Percentiles rank a stretch among this genome's conserved stretches.
Evolutionary conservation across 2,113 vertebrate genomes (phyloP).

Genomic region (Melanocharis versteri): DNA sequence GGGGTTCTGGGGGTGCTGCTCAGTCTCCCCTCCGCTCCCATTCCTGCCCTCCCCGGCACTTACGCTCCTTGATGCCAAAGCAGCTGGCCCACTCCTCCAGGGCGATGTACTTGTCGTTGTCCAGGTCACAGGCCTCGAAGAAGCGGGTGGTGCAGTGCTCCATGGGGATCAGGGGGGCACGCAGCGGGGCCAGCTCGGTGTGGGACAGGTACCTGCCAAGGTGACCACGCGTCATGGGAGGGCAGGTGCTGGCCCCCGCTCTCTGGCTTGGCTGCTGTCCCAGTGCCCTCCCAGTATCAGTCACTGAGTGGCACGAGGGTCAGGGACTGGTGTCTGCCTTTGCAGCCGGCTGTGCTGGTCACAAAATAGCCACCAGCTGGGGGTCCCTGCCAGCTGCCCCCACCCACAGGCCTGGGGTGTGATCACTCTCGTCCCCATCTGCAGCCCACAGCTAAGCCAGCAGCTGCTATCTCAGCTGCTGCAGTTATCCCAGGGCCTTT

Average conservation of each 20-base stretch:
- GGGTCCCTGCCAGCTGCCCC: neutral
- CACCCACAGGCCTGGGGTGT: neutral
- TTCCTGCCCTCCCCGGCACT: slow-evolving; percentile 62
- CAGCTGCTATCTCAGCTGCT: slow-evolving; percentile 40
- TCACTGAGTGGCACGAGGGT: neutral
- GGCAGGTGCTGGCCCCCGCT: neutral
- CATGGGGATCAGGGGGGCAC: slow-evolving; percentile 97
- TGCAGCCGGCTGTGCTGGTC: neutral
- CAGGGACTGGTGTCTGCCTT: neutral
- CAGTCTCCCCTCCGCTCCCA: neutral
- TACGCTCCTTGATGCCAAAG: slow-evolving; percentile 96
- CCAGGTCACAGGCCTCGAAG: slow-evolving; percentile 91
- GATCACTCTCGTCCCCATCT: fast-evolving
- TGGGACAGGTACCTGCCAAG: slow-evolving; percentile 90
- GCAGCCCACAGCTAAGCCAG: neutral
- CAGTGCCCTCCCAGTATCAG: neutral
- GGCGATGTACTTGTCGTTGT: slow-evolving; percentile 95
- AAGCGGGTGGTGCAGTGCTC: slow-evolving; percentile 99
- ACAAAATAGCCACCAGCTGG: neutral
- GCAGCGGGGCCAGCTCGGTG: slow-evolving; percentile 93
- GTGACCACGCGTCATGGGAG: fast-evolving
- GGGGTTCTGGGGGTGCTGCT: neutral
- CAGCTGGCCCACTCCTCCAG: slow-evolving; percentile 96
- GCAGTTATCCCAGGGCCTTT: neutral
- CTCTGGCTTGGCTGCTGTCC: neutral